Evolutionary conservation across 2,797 vertebrate species (phyloP).

Genomic region (Phalloptychus januarius): DNA sequence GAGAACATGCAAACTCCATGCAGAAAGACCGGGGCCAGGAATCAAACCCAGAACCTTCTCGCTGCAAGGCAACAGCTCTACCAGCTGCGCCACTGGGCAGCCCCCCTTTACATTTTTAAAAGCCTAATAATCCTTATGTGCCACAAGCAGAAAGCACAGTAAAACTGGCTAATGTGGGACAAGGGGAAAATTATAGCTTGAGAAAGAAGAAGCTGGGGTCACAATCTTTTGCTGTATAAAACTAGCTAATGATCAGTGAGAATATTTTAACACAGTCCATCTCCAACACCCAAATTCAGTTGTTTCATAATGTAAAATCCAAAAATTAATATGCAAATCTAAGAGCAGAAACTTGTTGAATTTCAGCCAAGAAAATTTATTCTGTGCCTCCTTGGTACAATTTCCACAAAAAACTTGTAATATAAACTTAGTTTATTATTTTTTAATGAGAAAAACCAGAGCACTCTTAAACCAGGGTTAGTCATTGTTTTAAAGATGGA

Average conservation of each 20-base stretch:
- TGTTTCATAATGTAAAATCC: background rate
- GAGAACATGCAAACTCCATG: too few species aligned
- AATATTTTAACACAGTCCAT: slow-evolving; percentile 16
- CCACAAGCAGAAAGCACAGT: slow-evolving; percentile 44
- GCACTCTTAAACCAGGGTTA: slow-evolving; percentile 20
- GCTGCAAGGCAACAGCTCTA: too few species aligned
- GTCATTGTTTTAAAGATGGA: slow-evolving; percentile 28
- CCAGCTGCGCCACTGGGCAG: too few species aligned
- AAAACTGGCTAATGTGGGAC: slow-evolving; percentile 51
- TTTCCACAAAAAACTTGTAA: slow-evolving; percentile 5
- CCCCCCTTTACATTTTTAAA: slow-evolving; percentile 61
- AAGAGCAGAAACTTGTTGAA: background rate
- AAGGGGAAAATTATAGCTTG: slow-evolving; percentile 42
- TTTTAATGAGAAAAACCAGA: slow-evolving; percentile 1
- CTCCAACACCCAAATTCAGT: slow-evolving; percentile 18
- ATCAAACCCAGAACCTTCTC: too few species aligned
- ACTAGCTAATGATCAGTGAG: slow-evolving; percentile 19
- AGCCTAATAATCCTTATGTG: slow-evolving; percentile 51
- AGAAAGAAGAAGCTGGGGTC: slow-evolving; percentile 32
- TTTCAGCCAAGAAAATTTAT: background rate
- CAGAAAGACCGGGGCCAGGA: too few species aligned
- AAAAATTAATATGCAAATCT: background rate
- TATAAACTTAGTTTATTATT: slow-evolving; percentile 1
- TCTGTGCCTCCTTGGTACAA: background rate
- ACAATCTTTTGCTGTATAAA: slow-evolving; percentile 4